These are phyloP conservation scores for Calliphora vicina DNA, from an alignment of 1,140 invertebrate species.

Conservation along the genomic window DNA sequence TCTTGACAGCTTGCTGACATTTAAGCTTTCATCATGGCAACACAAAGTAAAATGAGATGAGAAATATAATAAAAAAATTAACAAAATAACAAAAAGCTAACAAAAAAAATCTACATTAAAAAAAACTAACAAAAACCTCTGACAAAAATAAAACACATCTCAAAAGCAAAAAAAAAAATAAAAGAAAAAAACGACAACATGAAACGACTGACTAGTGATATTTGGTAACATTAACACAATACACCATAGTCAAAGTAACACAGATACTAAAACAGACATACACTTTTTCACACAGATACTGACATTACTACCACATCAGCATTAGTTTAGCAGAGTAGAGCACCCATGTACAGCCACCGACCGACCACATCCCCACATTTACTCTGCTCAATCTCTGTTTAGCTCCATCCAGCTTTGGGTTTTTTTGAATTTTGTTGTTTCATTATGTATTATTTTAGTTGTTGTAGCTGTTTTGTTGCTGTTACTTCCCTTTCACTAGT, in stretches of 20 bases:
- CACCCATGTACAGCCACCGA: no score
- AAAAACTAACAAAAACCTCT: not conserved
- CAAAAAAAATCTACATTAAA: not conserved
- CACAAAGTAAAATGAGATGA: not conserved
- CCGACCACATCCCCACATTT: no score
- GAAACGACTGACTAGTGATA: not conserved
- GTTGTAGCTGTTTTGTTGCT: not conserved
- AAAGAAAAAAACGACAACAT: not conserved
- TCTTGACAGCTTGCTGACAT: constrained; percentile 8
- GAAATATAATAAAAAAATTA: not conserved
- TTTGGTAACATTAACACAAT: not conserved
- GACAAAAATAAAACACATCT: not conserved
- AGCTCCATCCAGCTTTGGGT: not conserved
- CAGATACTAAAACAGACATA: no score
- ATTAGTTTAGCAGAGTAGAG: not conserved
- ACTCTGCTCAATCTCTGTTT: no score
- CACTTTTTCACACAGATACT: no score
- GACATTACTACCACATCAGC: not conserved
- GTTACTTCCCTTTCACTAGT: not conserved
- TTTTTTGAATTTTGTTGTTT: not conserved
- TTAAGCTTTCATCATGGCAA: constrained; percentile 8
- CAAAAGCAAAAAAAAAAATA: no score
- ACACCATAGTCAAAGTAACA: not conserved
- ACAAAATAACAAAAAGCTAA: not conserved
- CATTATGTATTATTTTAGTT: no score